Evolutionary conservation across 2,888 invertebrate species (phyloP).

Genomic region (Melieria picta): DNA sequence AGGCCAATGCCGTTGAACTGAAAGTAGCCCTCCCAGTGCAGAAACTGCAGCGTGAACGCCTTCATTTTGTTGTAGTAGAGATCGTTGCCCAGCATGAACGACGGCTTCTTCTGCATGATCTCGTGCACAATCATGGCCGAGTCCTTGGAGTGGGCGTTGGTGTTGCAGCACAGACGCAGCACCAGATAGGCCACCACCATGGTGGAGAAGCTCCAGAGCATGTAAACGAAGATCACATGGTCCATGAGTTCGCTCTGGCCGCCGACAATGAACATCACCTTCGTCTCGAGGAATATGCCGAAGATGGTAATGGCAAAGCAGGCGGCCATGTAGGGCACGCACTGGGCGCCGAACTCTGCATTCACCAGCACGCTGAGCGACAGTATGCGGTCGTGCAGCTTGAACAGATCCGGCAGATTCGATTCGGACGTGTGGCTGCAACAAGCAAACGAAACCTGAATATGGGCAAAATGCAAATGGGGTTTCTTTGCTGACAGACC

Average conservation of each 20-base stretch:
- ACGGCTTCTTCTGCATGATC: conserved; percentile 66
- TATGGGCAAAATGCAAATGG: no score
- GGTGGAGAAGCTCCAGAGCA: conserved; percentile 60
- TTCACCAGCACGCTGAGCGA: conserved; percentile 59
- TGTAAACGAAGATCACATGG: conserved; percentile 57
- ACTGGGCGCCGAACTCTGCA: conserved; percentile 60
- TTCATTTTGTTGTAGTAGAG: conserved; percentile 66
- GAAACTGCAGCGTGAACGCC: conserved; percentile 64
- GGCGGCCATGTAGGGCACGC: conserved; percentile 62
- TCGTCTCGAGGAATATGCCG: conserved; percentile 63
- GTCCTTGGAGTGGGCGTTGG: conserved; percentile 60
- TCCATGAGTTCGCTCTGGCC: conserved; percentile 57
- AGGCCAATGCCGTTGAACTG: conserved; percentile 65
- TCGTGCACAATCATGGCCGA: conserved; percentile 66
- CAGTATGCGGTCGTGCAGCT: conserved; percentile 62
- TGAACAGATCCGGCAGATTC: conserved; percentile 61
- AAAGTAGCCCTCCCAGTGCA: conserved; percentile 65
- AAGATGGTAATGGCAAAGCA: conserved; percentile 63
- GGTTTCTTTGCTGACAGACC: no score
- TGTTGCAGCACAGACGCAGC: conserved; percentile 60
- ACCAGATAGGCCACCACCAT: conserved; percentile 61
- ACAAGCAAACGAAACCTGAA: background rate
- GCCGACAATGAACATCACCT: conserved; percentile 61
- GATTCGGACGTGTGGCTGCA: conserved; percentile 56
- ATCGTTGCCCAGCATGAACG: conserved; percentile 65